Evolutionary conservation across 2,113 vertebrate genomes (phyloP).

Genomic region (Indicator indicator): DNA sequence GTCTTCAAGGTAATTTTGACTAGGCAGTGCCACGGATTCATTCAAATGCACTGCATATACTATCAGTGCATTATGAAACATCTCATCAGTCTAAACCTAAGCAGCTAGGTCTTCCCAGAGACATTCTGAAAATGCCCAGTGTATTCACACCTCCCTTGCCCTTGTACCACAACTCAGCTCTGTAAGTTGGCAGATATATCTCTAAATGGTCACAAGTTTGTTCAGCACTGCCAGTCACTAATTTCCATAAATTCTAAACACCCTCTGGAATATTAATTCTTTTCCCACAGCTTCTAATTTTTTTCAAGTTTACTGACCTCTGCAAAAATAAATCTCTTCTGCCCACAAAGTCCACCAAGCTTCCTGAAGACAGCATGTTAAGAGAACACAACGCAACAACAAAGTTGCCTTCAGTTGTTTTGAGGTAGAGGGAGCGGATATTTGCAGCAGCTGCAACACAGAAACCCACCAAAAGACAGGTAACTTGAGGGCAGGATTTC

Average conservation of each 20-base stretch:
- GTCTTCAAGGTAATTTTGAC: not conserved
- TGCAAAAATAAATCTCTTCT: not conserved
- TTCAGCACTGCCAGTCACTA: not conserved
- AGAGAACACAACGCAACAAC: not conserved
- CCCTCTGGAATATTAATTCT: not conserved
- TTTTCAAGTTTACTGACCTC: not conserved
- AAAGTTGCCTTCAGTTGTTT: constrained; percentile 1
- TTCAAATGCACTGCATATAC: not conserved
- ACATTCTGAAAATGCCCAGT: not conserved
- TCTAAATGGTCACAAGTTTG: not conserved
- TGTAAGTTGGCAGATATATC: not conserved
- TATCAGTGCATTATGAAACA: not conserved
- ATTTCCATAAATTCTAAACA: not conserved
- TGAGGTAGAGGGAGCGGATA: constrained; percentile 42
- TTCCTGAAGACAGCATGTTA: not conserved
- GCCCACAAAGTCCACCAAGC: not conserved
- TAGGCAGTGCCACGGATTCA: not conserved
- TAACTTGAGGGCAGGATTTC: constrained; percentile 17
- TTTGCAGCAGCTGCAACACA: constrained; percentile 5
- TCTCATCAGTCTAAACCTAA: not conserved
- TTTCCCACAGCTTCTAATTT: not conserved
- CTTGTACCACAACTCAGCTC: not conserved
- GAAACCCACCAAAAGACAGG: constrained; percentile 15
- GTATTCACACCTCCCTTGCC: not conserved
- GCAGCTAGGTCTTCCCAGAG: not conserved